Conservation (phyloP, 2,888 invertebrate genomes). For the Blomia tropicalis region DNA sequence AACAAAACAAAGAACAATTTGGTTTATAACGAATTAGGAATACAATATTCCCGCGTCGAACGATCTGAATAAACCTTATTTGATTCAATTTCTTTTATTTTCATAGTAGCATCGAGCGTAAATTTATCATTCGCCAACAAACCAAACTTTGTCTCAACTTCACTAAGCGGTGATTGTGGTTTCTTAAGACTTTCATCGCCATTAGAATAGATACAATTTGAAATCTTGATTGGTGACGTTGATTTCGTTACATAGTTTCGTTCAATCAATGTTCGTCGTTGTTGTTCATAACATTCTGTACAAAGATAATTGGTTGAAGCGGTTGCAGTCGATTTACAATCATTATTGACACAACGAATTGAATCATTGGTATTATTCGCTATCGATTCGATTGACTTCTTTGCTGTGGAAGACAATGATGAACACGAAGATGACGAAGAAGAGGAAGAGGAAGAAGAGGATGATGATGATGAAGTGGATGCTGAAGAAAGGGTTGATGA, state of each 20-base stretch:
- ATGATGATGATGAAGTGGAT: constrained; percentile 4
- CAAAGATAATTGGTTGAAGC: constrained; percentile 41
- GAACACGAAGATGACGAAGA: constrained; percentile 13
- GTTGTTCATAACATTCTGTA: constrained; percentile 39
- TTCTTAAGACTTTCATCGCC: neutral
- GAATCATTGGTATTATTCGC: constrained; percentile 24
- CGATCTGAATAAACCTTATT: neutral
- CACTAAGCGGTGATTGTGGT: neutral
- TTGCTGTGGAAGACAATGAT: neutral
- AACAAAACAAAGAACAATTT: no score
- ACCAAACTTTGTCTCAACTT: neutral
- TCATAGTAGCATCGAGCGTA: neutral
- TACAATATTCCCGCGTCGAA: neutral
- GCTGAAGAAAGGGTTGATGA: neutral
- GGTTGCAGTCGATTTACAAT: constrained; percentile 39
- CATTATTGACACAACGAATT: constrained; percentile 40
- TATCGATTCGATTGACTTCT: neutral
- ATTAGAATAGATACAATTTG: neutral
- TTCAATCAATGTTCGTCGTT: constrained; percentile 34
- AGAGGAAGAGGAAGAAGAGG: constrained; percentile 2
- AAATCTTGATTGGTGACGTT: neutral
- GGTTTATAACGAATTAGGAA: neutral
- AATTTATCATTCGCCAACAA: neutral
- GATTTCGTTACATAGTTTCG: neutral
- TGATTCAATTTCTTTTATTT: no score